Conservation (phyloP, 1,140 invertebrate genomes). For the Paracyclopina nana region DNA sequence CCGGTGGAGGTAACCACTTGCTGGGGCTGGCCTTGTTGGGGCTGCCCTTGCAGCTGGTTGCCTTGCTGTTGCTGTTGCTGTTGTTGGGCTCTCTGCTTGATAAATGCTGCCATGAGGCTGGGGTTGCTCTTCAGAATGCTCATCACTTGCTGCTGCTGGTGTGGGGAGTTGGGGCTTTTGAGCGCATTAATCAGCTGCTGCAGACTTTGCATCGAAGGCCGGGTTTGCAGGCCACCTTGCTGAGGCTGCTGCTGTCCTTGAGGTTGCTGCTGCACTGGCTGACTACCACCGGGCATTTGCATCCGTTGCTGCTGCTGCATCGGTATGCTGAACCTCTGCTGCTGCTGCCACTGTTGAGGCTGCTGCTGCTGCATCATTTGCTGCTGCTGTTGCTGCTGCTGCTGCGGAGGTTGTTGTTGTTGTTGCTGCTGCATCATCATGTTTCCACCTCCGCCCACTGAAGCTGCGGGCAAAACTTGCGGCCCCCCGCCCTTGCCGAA, state of each 20-base stretch:
- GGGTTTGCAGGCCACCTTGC: slow-evolving; percentile 17
- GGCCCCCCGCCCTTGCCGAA: slow-evolving; percentile 21
- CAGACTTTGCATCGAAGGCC: slow-evolving; percentile 39
- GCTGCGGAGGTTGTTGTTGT: slow-evolving; percentile 21
- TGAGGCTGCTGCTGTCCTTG: slow-evolving; percentile 22
- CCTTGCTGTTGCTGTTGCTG: slow-evolving; percentile 23
- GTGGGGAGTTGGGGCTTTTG: slow-evolving; percentile 64
- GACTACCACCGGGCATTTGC: slow-evolving; percentile 22
- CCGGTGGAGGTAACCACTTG: slow-evolving; percentile 19
- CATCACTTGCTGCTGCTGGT: slow-evolving; percentile 74
- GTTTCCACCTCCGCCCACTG: slow-evolving; percentile 8
- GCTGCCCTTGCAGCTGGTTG: slow-evolving; percentile 30
- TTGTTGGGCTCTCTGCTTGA: slow-evolving; percentile 51
- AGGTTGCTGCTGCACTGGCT: slow-evolving; percentile 28
- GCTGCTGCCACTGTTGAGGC: slow-evolving; percentile 19
- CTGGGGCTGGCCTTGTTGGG: slow-evolving; percentile 18
- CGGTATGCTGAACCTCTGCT: slow-evolving; percentile 1
- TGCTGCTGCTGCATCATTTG: slow-evolving; percentile 18
- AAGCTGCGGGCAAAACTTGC: neutral
- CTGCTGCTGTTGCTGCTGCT: slow-evolving; percentile 20
- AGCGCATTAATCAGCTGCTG: slow-evolving; percentile 75
- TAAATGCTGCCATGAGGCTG: slow-evolving; percentile 86
- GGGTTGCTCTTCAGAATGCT: slow-evolving; percentile 84
- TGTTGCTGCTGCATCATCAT: slow-evolving; percentile 19
- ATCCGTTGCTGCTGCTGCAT: slow-evolving; percentile 8